phyloP scores from a whole-genome alignment of 2,888 invertebrate genomes.

The Chaetoderma sp. region DNA sequence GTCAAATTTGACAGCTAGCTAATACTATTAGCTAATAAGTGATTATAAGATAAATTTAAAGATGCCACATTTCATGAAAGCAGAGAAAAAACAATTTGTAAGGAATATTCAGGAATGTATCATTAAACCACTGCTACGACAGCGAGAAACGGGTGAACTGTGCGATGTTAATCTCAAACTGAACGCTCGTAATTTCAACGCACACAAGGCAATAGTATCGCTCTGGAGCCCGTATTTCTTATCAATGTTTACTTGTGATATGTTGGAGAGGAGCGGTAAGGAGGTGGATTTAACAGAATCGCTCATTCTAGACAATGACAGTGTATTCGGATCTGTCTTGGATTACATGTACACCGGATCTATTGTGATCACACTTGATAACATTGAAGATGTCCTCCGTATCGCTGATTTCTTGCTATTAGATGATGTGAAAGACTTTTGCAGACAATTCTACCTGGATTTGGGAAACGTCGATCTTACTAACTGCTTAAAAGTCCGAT shows the following conservation, averaged over 20 bases:
- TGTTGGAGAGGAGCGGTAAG: constrained; percentile 57
- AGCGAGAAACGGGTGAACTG: constrained; percentile 62
- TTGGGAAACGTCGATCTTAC: constrained; percentile 62
- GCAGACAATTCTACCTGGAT: constrained; percentile 60
- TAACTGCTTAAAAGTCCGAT: constrained; percentile 58
- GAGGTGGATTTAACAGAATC: constrained; percentile 62
- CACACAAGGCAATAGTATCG: constrained; percentile 61
- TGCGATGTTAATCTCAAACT: constrained; percentile 60
- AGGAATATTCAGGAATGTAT: constrained; percentile 56
- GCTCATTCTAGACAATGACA: constrained; percentile 53
- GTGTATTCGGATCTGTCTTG: constrained; percentile 55
- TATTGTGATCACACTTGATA: constrained; percentile 52
- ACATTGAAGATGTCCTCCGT: constrained; percentile 59
- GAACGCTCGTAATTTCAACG: constrained; percentile 51
- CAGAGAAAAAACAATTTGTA: constrained; percentile 55
- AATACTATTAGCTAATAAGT: too few species aligned
- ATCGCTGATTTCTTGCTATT: constrained; percentile 64
- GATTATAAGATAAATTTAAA: too few species aligned
- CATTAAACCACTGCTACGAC: constrained; percentile 55
- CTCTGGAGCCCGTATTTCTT: constrained; percentile 65
- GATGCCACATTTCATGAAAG: constrained; percentile 62
- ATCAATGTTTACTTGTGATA: constrained; percentile 66
- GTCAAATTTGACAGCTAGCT: too few species aligned
- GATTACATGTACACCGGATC: constrained; percentile 65
- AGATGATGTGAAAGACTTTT: constrained; percentile 65